Conservation (phyloP, 2,113 vertebrate genomes). For the Lipophrys pholis region DNA sequence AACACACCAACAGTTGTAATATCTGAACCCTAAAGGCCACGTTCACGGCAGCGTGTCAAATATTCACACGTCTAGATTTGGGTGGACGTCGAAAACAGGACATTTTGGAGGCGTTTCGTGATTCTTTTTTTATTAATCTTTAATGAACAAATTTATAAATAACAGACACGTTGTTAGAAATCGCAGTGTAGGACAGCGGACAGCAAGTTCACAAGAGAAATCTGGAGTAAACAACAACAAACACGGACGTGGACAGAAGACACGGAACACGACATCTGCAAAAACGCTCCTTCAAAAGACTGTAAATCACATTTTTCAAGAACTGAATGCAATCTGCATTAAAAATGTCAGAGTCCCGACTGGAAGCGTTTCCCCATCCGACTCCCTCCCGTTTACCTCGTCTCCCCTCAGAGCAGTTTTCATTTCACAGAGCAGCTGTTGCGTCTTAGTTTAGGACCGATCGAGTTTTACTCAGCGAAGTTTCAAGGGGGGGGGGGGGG, state of each 20-base stretch:
- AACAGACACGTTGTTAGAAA: conserved; percentile 63
- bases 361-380: too few relatives aligned
- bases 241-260: conserved; percentile 37
- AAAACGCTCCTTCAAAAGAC: conserved; percentile 6
- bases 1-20: too few relatives aligned
- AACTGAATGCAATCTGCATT: conserved; percentile 33
- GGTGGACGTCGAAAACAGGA: too few relatives aligned
- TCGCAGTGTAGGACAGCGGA: conserved; percentile 47
- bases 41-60: too few relatives aligned
- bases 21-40: too few relatives aligned
- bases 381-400: too few relatives aligned
- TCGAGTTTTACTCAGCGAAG: too few relatives aligned
- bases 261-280: conserved; percentile 11
- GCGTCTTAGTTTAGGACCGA: too few relatives aligned
- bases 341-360: conserved; percentile 6
- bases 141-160: conserved; percentile 63
- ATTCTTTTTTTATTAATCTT: conserved; percentile 68
- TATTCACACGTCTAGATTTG: neutral
- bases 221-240: conserved; percentile 15
- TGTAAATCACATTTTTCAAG: conserved; percentile 17
- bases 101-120: too few relatives aligned
- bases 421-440: too few relatives aligned
- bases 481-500: too few relatives aligned
- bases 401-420: too few relatives aligned
- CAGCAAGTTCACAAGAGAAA: conserved; percentile 33